phyloP scores from a whole-genome alignment of 2,797 vertebrate species.

The Dipus sagitta region DNA sequence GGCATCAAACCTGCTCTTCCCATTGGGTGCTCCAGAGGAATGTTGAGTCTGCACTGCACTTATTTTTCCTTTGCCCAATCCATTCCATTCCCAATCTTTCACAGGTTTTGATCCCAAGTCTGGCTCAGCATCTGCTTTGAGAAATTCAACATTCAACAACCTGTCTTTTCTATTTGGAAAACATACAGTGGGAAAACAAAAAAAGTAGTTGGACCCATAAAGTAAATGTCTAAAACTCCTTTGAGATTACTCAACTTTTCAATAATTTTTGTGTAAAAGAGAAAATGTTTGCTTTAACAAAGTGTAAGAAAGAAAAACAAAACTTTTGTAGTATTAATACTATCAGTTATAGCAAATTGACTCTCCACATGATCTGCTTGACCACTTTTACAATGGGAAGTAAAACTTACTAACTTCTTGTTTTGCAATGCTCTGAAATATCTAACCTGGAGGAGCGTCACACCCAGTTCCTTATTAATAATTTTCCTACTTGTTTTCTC shows the following conservation, averaged over 20 bases:
- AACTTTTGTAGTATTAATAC: not conserved
- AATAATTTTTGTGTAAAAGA: not conserved
- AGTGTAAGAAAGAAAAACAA: not conserved
- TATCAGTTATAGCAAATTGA: not conserved
- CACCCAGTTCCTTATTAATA: not conserved
- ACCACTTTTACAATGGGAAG: not conserved
- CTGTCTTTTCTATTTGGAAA: not conserved
- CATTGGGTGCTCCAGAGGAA: fast-evolving
- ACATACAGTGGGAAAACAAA: not conserved
- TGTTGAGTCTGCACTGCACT: fast-evolving
- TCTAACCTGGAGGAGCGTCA: not conserved
- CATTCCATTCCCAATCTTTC: not conserved
- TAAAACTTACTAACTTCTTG: not conserved
- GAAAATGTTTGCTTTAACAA: conserved; percentile 29
- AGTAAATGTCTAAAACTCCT: not conserved
- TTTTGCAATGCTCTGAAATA: not conserved
- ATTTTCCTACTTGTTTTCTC: not conserved
- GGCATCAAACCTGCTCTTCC: no score
- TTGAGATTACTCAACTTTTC: conserved; percentile 22
- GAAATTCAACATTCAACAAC: not conserved
- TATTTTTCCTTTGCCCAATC: not conserved
- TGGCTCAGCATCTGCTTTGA: not conserved
- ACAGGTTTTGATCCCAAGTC: not conserved
- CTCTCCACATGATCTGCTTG: not conserved
- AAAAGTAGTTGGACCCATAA: not conserved